Evolutionary conservation across 2,888 invertebrate species (phyloP), one percentile per base, ranked within the genome.

Genomic region (Lymantria monacha): DNA sequence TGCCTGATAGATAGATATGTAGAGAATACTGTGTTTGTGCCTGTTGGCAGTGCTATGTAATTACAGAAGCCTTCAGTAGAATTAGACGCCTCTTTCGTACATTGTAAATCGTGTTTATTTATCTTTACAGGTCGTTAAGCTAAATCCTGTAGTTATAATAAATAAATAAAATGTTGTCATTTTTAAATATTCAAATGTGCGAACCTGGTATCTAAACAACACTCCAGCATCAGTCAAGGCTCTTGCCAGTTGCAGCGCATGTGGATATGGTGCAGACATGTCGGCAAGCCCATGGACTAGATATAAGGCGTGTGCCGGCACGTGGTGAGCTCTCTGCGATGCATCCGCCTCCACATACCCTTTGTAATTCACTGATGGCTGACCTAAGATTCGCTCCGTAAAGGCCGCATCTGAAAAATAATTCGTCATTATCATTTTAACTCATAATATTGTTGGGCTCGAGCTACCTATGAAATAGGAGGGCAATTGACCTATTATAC

Each of bases 241-340:
- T 74, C 97, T 94, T 51, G 98, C 97, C 59, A 98, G 93, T 82
- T 97, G 95, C 72, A 98, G 94, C 63, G 97, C 96, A 86, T 99
- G 98, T 75, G 97, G 96, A 92, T 97, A 98, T 68, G 98, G 98
- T 69, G 98, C 97, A 76, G 97, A 94, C 73, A 96, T 93, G 90
- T 98, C 98, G 42, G 97, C 97, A 83, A 98, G 93, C 69, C 98
- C 98, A 85, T 99, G 98, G 75, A 98, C 93, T 66, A 99, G 93
- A 89, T 97, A 96, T 75, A 97, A 94, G 66, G 97, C 95, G 76
- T 97, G 95, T 66, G 95, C 93, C 58, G 97, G 97, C 77, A 98
- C 97, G 83, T 97, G 95, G 72, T 95, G 94, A 48, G 97, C 97
- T 63, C 97, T 94, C 80, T 96, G 95, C 46, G 97, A 96, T 64